These are phyloP conservation scores for Platyscapa corneri DNA, from an alignment of 1,140 invertebrate genomes.

Conservation along the genomic window DNA sequence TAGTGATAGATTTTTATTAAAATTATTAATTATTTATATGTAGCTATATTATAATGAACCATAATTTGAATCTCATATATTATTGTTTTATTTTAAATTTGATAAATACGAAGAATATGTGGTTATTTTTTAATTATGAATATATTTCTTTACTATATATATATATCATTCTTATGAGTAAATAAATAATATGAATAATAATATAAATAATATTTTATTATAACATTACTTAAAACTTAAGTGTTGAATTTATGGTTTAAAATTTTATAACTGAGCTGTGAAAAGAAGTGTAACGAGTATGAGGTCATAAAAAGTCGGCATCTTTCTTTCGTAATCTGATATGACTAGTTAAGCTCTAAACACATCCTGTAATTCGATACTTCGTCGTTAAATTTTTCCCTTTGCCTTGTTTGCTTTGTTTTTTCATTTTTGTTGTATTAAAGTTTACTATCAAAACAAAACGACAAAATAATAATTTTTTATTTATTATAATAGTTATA, in stretches of 20 bases:
- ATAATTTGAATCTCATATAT: too few species aligned
- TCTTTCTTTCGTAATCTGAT: constrained; percentile 47
- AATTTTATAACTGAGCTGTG: constrained; percentile 27
- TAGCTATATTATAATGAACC: too few species aligned
- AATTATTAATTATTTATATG: too few species aligned
- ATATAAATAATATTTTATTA: constrained; percentile 15
- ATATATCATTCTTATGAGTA: too few species aligned
- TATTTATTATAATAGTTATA: too few species aligned
- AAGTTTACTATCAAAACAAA: constrained; percentile 16
- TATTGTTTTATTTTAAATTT: too few species aligned
- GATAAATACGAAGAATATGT: too few species aligned
- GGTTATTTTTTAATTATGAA: too few species aligned
- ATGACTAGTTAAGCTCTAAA: constrained; percentile 46
- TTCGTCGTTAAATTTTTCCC: constrained; percentile 33
- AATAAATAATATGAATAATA: too few species aligned
- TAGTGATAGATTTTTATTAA: too few species aligned
- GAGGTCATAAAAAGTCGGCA: constrained; percentile 31
- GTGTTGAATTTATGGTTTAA: constrained; percentile 10
- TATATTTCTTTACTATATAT: too few species aligned
- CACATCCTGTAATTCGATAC: constrained; percentile 49
- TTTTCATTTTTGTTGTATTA: not conserved
- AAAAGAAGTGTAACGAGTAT: constrained; percentile 18
- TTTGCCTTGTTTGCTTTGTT: not conserved
- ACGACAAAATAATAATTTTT: too few species aligned
- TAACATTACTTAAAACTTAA: not conserved